phyloP scores from a whole-genome alignment of 1,140 invertebrate species.

The Ceratoteleas bidentatus region DNA sequence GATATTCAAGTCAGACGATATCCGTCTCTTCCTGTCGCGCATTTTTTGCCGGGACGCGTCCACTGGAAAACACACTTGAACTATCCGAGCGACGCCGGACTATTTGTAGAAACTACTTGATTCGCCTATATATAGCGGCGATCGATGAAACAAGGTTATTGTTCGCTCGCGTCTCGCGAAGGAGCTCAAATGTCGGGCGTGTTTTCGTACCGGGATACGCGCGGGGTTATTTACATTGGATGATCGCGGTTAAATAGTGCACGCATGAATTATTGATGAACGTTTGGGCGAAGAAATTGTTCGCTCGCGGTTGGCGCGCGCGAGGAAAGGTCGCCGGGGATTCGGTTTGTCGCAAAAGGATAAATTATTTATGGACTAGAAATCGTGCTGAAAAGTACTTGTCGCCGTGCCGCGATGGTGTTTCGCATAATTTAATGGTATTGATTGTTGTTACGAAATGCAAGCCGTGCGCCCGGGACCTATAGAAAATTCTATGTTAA shows the following conservation, averaged over 20 bases:
- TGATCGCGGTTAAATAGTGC: slow-evolving; percentile 23
- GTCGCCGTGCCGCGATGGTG: slow-evolving; percentile 16
- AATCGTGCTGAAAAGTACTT: slow-evolving; percentile 23
- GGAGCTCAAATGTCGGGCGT: slow-evolving; percentile 25
- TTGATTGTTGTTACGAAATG: slow-evolving; percentile 27
- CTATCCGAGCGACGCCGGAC: slow-evolving; percentile 19
- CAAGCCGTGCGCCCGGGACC: neutral
- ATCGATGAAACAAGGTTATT: slow-evolving; percentile 59
- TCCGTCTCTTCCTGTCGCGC: too few relatives aligned
- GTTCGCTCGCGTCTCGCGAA: slow-evolving; percentile 31
- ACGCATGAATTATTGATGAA: slow-evolving; percentile 49
- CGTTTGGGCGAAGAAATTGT: slow-evolving; percentile 23
- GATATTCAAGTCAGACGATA: too few relatives aligned
- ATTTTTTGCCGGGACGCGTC: slow-evolving; percentile 6
- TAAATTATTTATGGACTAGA: slow-evolving; percentile 53
- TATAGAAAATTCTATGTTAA: slow-evolving; percentile 27
- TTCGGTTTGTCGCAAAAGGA: slow-evolving; percentile 37
- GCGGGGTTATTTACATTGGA: slow-evolving; percentile 31
- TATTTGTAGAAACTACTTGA: slow-evolving; percentile 53
- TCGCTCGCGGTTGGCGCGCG: slow-evolving; percentile 22
- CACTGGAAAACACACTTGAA: slow-evolving; percentile 49
- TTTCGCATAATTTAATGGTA: slow-evolving; percentile 28
- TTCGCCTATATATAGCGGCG: slow-evolving; percentile 55
- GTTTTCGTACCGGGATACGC: slow-evolving; percentile 18
- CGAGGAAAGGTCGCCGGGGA: slow-evolving; percentile 32